Percentiles rank a stretch among this genome's conserved stretches.
phyloP scores from a whole-genome alignment of 92 coral and sea anemone genomes.

The Porites cylindrica region DNA sequence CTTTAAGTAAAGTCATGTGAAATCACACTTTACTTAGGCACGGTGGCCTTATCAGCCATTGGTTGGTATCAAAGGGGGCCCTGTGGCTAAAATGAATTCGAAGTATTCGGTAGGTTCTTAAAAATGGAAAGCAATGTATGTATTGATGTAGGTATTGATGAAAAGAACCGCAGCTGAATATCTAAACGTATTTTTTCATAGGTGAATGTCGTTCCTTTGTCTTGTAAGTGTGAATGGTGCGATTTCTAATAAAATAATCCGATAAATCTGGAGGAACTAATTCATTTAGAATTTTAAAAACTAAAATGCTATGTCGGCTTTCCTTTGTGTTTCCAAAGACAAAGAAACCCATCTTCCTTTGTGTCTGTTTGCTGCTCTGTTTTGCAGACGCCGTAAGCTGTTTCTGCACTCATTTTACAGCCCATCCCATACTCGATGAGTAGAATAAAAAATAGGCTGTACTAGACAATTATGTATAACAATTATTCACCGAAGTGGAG shows the following conservation, averaged over 20 bases:
- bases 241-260: too few relatives aligned
- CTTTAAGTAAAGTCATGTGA: too few relatives aligned
- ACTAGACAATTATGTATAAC: constrained; percentile 7
- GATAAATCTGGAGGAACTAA: not conserved
- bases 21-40: too few relatives aligned
- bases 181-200: not conserved
- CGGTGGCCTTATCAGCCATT: too few relatives aligned
- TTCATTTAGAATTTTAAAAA: constrained; percentile 6
- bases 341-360: not conserved
- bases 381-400: constrained; percentile 18
- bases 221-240: not conserved
- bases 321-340: constrained; percentile 9
- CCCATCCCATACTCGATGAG: constrained; percentile 12
- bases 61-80: too few relatives aligned
- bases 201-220: not conserved
- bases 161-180: not conserved
- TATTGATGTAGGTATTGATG: not conserved
- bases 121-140: too few relatives aligned
- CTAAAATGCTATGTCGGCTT: constrained; percentile 3
- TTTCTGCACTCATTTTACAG: constrained; percentile 25
- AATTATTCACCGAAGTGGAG: too few relatives aligned
- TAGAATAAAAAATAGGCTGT: constrained; percentile 7
- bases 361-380: constrained; percentile 13
- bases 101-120: too few relatives aligned
- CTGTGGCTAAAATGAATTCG: too few relatives aligned